Conservation (phyloP, 2,888 invertebrate species). For the Litoditis marina region DNA sequence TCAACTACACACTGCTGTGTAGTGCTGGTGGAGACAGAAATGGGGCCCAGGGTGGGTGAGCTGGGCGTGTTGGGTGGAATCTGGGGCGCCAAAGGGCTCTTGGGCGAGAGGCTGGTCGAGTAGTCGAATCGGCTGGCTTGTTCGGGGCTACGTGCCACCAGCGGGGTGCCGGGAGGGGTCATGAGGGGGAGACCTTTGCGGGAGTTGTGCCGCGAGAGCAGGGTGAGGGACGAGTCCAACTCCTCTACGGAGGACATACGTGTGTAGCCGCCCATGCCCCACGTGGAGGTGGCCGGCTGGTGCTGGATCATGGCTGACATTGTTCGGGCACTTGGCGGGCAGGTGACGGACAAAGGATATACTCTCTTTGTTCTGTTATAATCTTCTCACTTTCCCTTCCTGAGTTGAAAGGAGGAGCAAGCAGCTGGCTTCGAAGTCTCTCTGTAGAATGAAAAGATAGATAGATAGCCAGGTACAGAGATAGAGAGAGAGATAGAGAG, state of each 20-base stretch:
- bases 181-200: slow-evolving; percentile 7
- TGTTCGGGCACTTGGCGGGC: not conserved
- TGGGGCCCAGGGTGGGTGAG: not conserved
- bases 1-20: too few species aligned
- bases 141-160: slow-evolving; percentile 12
- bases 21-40: not conserved
- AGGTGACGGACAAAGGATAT: not conserved
- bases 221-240: slow-evolving; percentile 17
- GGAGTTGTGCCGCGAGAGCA: slow-evolving; percentile 9
- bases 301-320: slow-evolving; percentile 17
- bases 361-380: too few species aligned
- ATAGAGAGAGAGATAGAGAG: too few species aligned
- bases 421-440: not conserved
- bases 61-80: slow-evolving; percentile 18
- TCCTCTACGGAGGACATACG: slow-evolving; percentile 20
- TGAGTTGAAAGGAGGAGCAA: too few species aligned
- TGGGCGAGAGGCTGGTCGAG: not conserved
- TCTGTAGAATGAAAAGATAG: too few species aligned
- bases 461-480: not conserved
- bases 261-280: not conserved
- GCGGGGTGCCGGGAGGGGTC: slow-evolving; percentile 19
- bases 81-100: slow-evolving; percentile 1
- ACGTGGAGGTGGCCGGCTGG: slow-evolving; percentile 10
- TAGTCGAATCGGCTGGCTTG: slow-evolving; percentile 10
- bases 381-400: too few species aligned